Conservation (phyloP, 2,797 vertebrate species). For the Xenentodon cancila region DNA sequence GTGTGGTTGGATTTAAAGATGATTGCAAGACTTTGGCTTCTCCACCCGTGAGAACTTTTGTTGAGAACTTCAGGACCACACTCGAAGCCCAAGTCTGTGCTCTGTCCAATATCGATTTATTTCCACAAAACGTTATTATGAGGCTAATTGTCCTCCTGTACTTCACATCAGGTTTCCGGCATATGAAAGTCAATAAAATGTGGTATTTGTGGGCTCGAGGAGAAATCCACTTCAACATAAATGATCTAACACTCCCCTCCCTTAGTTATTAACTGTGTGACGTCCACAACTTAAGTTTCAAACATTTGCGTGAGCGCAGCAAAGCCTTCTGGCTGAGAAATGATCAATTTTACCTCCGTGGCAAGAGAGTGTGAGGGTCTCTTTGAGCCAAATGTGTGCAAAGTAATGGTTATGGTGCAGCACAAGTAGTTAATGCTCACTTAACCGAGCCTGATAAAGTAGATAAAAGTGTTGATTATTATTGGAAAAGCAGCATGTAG, state of each 20-base stretch:
- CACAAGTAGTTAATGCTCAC: constrained; percentile 71
- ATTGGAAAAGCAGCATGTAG: constrained; percentile 42
- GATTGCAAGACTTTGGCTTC: constrained; percentile 61
- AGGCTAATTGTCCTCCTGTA: constrained; percentile 73
- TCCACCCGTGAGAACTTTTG: constrained; percentile 67
- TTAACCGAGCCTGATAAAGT: constrained; percentile 55
- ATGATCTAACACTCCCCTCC: constrained; percentile 64
- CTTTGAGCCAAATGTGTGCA: constrained; percentile 64
- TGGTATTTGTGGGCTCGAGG: constrained; percentile 75
- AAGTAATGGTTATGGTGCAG: constrained; percentile 56
- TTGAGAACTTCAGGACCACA: constrained; percentile 80
- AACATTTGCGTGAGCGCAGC: constrained; percentile 55
- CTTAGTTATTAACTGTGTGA: constrained; percentile 44
- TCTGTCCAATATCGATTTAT: constrained; percentile 77
- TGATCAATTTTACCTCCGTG: constrained; percentile 55
- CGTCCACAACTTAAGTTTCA: constrained; percentile 46
- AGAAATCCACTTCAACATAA: constrained; percentile 77
- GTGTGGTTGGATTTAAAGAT: constrained; percentile 69
- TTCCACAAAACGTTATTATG: constrained; percentile 72
- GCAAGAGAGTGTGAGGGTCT: constrained; percentile 63
- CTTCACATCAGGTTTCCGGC: constrained; percentile 70
- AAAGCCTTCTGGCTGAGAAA: constrained; percentile 67
- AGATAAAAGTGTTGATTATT: constrained; percentile 60
- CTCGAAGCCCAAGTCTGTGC: constrained; percentile 73
- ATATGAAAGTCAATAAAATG: constrained; percentile 78